Percentiles rank a stretch among this genome's conserved stretches.
Evolutionary conservation across 2,888 invertebrate species (phyloP).

Genomic region (Conus canariensis): DNA sequence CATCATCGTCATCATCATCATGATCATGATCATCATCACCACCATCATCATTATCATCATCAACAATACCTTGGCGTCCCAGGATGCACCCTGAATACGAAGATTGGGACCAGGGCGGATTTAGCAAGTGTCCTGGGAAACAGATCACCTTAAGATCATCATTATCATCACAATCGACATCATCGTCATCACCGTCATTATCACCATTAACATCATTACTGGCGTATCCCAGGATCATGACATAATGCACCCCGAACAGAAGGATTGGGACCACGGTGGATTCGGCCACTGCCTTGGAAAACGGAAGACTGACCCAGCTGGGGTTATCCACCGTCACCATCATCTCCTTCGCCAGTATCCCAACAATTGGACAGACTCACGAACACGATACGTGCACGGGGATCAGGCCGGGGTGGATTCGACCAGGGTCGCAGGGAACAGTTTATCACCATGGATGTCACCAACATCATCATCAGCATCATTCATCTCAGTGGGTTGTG

Average conservation of each 20-base stretch:
- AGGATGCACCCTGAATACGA: too few species aligned
- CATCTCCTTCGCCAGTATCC: neutral
- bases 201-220: too few species aligned
- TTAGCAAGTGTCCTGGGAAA: too few species aligned
- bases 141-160: neutral
- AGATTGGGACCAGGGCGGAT: slow-evolving; percentile 63
- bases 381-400: too few species aligned
- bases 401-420: too few species aligned
- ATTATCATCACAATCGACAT: too few species aligned
- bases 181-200: too few species aligned
- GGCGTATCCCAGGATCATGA: slow-evolving; percentile 81
- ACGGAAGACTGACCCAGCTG: neutral
- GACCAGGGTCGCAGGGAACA: too few species aligned
- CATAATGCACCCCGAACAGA: slow-evolving; percentile 86
- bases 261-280: slow-evolving; percentile 86
- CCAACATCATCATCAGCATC: neutral
- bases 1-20: neutral
- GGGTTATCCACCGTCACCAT: neutral
- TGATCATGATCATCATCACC: neutral
- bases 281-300: slow-evolving; percentile 84
- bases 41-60: neutral
- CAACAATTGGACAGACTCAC: neutral
- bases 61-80: neutral
- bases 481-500: too few species aligned
- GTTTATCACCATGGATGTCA: neutral